Evolutionary conservation across 2,888 invertebrate genomes (phyloP), one percentile per base, ranked within the genome.

Genomic region (Diploptera punctata): DNA sequence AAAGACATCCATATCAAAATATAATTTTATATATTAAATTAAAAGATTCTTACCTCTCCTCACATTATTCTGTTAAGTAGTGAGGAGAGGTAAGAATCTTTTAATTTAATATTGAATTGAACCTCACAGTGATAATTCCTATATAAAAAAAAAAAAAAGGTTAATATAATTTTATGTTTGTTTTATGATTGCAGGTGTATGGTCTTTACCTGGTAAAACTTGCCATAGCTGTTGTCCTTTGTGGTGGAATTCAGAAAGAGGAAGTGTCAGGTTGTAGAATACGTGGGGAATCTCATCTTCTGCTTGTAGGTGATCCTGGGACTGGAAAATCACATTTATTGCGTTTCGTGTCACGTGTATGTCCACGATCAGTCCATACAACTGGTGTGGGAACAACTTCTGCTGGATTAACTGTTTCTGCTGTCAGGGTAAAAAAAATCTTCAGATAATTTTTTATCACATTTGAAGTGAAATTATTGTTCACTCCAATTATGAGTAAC

Each of bases 261-360:
- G 83, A 84, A 78, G 81, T 80, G 21, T 79, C 79, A 78, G 88
- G 88, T n/a, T 86, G 86, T 4, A 82, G 84, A 76, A 84, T 89
- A 16, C 81, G 97, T 74, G 94, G 94, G 2, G 94, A 96, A 80
- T 90, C 93, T 21, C 97, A 97, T 84, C 83, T 97, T 75, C 84
- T 97, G 68, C 81, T 97, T 29, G 92, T 96, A 24, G 97, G 97
- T 3, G 97, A 97, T 85, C 90, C 92, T 80, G 95, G 96, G 16
- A 95, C 95, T 1, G 96, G 94, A 4, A 96, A 96, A 81, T 95
- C 96, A 0, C 94, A 95, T 81, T 83, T 97, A 67, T 84, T 97
- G 29, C 88, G 91, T 76, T 90, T 92, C 74, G 92, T 91, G 2
- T 83, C 89, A 4, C 88, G 87, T 82, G 81, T 86, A 87, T 81